Base-by-base conservation (phyloP, 2,888 invertebrate genomes). In the Spilosoma lubricipeda region DNA sequence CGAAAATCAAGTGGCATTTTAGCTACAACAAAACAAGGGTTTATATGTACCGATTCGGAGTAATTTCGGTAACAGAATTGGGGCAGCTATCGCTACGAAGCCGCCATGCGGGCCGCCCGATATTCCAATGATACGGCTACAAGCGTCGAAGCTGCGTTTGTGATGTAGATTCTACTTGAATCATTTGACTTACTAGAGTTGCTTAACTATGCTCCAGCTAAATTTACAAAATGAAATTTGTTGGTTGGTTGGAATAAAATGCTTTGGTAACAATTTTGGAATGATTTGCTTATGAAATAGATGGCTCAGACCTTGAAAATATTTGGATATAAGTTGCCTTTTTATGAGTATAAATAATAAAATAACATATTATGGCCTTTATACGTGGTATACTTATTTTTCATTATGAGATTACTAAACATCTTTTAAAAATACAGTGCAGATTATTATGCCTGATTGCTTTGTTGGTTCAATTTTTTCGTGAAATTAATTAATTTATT, bases 31-130 rank as follows among this genome's bases (percentile, higher is more conserved):
- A 84, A 78, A 85, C 80, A 77, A 77, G 73, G 79, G 69, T 73
- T 75, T 65, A 73, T 76, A 72, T 78, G 78, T 85, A 80, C 80
- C 79, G 81, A 82, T 80, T 79, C 77, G 80, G 77, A 87, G 89
- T 88, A 87, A 89, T 88, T 88, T 87, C 81, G 85, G 86, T 87
- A 89, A 88, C 90, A 89, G 89, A 90, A 91, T 90, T 88, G 88
- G 80, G 87, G 80, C 78, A 83, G 84, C 81, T 90, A 91, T 91
- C 91, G 87, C 83, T 79, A 90, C 69, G 70, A 72, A 72, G 84
- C 86, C 82, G 86, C 85, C 87, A 92, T 92, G 92, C 91, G 90
- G 92, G 89, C 85, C 81, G 83, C 86, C 85, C 87, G 90, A 92
- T 91, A 90, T 91, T 88, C 86, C 89, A 85, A 87, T 87, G 91